Percentiles rank a stretch among this genome's conserved stretches.
Evolutionary conservation across 2,888 invertebrate genomes (phyloP).

Genomic region (Drosophila diplacantha): DNA sequence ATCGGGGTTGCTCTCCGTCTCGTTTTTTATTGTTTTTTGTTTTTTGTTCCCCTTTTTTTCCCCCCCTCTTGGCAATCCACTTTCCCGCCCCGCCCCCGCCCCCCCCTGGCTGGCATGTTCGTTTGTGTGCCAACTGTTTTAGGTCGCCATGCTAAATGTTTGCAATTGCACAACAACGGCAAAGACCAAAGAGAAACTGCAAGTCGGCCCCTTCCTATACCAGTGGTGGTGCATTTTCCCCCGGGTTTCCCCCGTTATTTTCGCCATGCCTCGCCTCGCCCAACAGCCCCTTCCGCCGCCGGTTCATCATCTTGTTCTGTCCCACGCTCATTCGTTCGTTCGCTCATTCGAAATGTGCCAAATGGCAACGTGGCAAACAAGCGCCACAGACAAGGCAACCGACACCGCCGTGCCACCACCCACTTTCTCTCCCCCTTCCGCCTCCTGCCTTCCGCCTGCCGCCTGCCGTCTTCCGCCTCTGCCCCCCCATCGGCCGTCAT

Average conservation of each 20-base stretch:
- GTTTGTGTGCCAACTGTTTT: conserved; percentile 38
- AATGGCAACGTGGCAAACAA: conserved; percentile 40
- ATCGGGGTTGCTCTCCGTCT: background rate
- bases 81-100: conserved; percentile 2
- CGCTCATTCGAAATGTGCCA: conserved; percentile 44
- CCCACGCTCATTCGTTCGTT: conserved; percentile 28
- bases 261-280: background rate
- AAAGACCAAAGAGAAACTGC: conserved; percentile 28
- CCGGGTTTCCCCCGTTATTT: background rate
- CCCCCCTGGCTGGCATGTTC: conserved; percentile 11
- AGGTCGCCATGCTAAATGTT: conserved; percentile 42
- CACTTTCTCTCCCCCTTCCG: background rate
- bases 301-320: conserved; percentile 26
- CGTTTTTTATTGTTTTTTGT: background rate
- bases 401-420: background rate
- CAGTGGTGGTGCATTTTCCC: background rate
- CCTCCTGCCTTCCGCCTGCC: conserved; percentile 3
- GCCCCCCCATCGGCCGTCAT: conserved; percentile 24
- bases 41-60: background rate
- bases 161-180: conserved; percentile 42
- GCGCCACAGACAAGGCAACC: conserved; percentile 20
- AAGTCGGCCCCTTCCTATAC: conserved; percentile 4
- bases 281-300: conserved; percentile 10
- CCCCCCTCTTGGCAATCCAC: conserved; percentile 3
- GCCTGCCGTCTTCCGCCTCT: background rate